phyloP scores from a whole-genome alignment of 2,888 invertebrate species.

The Cremastinae sp. region DNA sequence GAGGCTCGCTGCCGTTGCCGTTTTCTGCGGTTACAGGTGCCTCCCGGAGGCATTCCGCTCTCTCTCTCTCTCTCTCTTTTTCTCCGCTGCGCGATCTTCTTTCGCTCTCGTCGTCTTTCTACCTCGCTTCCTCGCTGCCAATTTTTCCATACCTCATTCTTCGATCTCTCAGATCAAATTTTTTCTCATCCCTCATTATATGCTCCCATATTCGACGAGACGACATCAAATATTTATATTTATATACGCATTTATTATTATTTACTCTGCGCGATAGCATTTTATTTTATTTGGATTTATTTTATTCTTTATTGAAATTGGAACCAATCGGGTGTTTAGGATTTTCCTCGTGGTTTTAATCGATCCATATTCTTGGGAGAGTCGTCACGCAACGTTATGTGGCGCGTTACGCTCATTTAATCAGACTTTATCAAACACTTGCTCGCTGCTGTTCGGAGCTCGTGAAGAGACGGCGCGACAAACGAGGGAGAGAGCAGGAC shows the following conservation, averaged over 20 bases:
- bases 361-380: not conserved
- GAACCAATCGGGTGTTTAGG: not conserved
- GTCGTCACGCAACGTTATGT: constrained; percentile 39
- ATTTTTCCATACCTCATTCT: constrained; percentile 51
- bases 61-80: constrained; percentile 54
- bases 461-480: constrained; percentile 42
- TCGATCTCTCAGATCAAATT: not conserved
- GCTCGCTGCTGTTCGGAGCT: constrained; percentile 37
- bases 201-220: too few relatives aligned
- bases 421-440: constrained; percentile 49
- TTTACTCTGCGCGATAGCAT: too few relatives aligned
- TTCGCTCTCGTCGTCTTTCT: constrained; percentile 59
- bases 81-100: constrained; percentile 58
- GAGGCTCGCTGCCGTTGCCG: constrained; percentile 56
- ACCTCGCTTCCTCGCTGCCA: constrained; percentile 54
- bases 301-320: too few relatives aligned
- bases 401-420: constrained; percentile 50
- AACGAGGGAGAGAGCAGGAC: constrained; percentile 19
- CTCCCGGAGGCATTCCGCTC: constrained; percentile 75
- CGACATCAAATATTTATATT: too few relatives aligned
- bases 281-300: not conserved
- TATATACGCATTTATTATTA: too few relatives aligned
- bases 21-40: constrained; percentile 78
- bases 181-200: constrained; percentile 13
- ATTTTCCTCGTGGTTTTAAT: constrained; percentile 6